Conservation (phyloP, 2,888 invertebrate species). For the Craniophora ligustri region DNA sequence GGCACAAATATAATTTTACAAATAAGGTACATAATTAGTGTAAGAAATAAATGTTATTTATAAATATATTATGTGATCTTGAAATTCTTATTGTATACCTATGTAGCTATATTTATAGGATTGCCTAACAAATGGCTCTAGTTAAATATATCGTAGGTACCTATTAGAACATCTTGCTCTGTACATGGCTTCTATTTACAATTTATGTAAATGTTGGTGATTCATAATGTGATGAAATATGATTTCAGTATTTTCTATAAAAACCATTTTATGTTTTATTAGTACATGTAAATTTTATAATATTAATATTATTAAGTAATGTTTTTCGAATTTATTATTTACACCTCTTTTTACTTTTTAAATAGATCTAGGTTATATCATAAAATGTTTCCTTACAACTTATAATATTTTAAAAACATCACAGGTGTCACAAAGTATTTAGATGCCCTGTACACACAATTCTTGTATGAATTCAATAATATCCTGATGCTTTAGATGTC, state of each 20-base stretch:
- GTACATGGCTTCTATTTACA: no score
- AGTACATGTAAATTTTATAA: no score
- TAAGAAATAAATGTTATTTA: background rate
- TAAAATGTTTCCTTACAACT: conserved; percentile 90
- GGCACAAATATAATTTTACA: conserved; percentile 20
- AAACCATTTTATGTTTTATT: no score
- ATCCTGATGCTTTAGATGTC: conserved; percentile 22
- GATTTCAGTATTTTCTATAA: conserved; percentile 7
- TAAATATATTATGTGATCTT: background rate
- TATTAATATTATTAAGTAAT: background rate
- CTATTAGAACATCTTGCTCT: no score
- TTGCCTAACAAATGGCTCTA: no score
- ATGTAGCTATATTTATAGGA: no score
- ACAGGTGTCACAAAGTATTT: conserved; percentile 31
- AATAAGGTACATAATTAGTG: background rate
- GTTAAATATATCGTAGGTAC: no score
- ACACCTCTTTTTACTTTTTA: conserved; percentile 43
- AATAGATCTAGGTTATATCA: conserved; percentile 19
- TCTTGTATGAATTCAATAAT: conserved; percentile 14
- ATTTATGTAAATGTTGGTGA: no score
- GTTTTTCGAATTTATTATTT: conserved; percentile 19
- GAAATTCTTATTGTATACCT: background rate
- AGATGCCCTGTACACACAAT: conserved; percentile 24
- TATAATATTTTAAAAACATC: conserved; percentile 12
- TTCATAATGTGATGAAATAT: conserved; percentile 13